These are phyloP conservation scores for Platichthys stellatus DNA, from an alignment of 2,113 vertebrate species.

Conservation along the genomic window DNA sequence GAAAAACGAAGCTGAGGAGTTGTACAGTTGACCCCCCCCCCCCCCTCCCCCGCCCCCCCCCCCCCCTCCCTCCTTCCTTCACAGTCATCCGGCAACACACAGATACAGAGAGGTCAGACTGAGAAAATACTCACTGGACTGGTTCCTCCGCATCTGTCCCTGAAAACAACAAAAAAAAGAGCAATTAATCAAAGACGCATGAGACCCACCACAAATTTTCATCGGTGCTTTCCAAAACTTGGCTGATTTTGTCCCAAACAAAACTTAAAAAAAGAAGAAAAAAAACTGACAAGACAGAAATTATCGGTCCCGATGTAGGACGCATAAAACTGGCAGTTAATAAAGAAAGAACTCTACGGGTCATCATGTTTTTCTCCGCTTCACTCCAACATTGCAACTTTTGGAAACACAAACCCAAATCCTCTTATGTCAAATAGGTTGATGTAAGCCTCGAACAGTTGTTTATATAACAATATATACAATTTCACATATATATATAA, in stretches of 20 bases:
- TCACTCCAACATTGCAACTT: neutral
- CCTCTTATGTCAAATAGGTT: neutral
- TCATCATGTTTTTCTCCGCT: constrained; percentile 9
- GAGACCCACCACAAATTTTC: constrained; percentile 4
- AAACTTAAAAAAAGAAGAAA: neutral
- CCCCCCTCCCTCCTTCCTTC: neutral
- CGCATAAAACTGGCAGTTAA: neutral
- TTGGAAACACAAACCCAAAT: neutral
- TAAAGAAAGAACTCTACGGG: neutral
- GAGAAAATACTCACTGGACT: constrained; percentile 91
- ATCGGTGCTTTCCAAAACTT: neutral
- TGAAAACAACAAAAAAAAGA: constrained; percentile 80
- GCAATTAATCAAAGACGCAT: constrained; percentile 66
- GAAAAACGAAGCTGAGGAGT: constrained; percentile 56
- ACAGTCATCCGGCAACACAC: constrained; percentile 43
- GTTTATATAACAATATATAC: neutral
- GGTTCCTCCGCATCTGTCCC: constrained; percentile 93
- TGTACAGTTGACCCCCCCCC: neutral
- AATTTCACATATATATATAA: constrained; percentile 3
- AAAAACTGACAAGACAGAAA: neutral
- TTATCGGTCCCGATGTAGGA: neutral
- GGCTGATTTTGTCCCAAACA: constrained; percentile 4
- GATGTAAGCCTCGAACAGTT: too few species aligned
- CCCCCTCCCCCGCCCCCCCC: neutral
- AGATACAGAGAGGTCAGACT: constrained; percentile 44